phyloP scores from a whole-genome alignment of 2,888 invertebrate species.

The Hyppa rectilinea region DNA sequence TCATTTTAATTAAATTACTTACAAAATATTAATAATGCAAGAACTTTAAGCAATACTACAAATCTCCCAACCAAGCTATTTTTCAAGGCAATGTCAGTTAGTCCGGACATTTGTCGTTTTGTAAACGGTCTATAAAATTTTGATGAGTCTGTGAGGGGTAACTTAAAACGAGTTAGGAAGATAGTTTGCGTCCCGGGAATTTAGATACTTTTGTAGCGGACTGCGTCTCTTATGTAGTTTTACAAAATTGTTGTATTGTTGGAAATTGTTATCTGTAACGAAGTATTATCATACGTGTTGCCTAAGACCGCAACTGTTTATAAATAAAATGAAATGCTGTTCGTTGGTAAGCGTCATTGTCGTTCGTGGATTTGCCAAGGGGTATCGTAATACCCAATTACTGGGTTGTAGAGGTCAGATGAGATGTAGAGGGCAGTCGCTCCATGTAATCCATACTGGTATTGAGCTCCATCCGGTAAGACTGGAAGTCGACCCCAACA shows the following conservation, averaged over 20 bases:
- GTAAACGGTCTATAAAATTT: constrained; percentile 48
- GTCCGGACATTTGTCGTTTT: constrained; percentile 31
- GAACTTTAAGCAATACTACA: background rate
- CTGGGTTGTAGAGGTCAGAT: too few species aligned
- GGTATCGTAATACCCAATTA: too few species aligned
- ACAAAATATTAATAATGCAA: background rate
- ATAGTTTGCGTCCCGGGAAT: constrained; percentile 19
- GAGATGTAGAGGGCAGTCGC: too few species aligned
- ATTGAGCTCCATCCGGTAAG: too few species aligned
- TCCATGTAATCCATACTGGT: too few species aligned
- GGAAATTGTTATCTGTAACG: too few species aligned
- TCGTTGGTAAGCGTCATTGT: too few species aligned
- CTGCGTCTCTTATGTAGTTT: background rate
- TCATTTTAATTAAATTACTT: background rate
- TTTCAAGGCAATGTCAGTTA: constrained; percentile 24
- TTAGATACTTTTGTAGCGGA: constrained; percentile 16
- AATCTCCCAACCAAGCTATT: constrained; percentile 10
- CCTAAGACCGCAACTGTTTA: too few species aligned
- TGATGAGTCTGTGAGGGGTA: constrained; percentile 32
- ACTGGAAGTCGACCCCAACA: too few species aligned
- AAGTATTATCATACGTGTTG: background rate
- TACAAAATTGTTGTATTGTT: background rate
- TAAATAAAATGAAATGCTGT: too few species aligned
- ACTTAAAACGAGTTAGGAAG: constrained; percentile 27
- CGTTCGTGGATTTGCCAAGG: too few species aligned